Conservation (phyloP, 2,888 invertebrate genomes). For the Tetropium fuscum region DNA sequence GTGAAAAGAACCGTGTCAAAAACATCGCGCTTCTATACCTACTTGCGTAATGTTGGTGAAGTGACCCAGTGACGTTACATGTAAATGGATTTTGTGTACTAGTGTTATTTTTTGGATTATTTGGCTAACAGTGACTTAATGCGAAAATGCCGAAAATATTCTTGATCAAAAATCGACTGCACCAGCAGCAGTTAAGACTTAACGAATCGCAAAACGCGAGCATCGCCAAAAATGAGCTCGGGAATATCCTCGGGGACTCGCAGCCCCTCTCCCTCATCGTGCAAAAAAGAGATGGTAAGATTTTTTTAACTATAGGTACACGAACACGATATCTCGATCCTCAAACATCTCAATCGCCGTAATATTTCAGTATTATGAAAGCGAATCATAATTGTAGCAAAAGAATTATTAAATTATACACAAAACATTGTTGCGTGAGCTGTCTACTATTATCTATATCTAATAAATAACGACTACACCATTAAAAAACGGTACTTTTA, state of each 20-base stretch:
- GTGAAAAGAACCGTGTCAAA: slow-evolving; percentile 5
- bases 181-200: slow-evolving; percentile 89
- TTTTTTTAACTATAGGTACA: too few relatives aligned
- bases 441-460: too few relatives aligned
- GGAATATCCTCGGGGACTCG: slow-evolving; percentile 62
- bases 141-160: slow-evolving; percentile 92
- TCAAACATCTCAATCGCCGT: too few relatives aligned
- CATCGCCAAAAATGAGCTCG: slow-evolving; percentile 73
- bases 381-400: too few relatives aligned
- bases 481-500: too few relatives aligned
- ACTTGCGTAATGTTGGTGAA: slow-evolving; percentile 15
- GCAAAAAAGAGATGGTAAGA: slow-evolving; percentile 65
- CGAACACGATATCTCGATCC: too few relatives aligned
- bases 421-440: too few relatives aligned
- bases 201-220: slow-evolving; percentile 85
- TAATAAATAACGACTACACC: too few relatives aligned
- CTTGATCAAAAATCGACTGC: slow-evolving; percentile 90
- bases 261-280: slow-evolving; percentile 75
- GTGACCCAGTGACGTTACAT: slow-evolving; percentile 22
- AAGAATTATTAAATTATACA: too few relatives aligned
- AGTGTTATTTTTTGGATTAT: slow-evolving; percentile 29
- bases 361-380: too few relatives aligned
- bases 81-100: slow-evolving; percentile 12
- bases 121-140: slow-evolving; percentile 29
- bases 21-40: background rate